Conservation (phyloP, 2,888 invertebrate genomes). For the Ophion ventricosus region DNA sequence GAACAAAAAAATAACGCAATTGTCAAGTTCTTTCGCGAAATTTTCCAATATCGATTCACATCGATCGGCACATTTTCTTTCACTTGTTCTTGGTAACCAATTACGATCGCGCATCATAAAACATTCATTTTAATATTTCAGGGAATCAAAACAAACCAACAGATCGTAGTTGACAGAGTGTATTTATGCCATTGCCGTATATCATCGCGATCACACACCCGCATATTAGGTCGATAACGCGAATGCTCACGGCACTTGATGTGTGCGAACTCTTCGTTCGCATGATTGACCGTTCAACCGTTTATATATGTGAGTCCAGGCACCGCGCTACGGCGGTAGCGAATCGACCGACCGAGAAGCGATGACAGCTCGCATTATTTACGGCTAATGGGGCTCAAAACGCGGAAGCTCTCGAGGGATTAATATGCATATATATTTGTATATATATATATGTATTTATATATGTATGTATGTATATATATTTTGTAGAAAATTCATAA, state of each 20-base stretch:
- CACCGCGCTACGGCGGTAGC: conserved; percentile 16
- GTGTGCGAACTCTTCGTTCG: conserved; percentile 68
- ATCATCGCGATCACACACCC: conserved; percentile 48
- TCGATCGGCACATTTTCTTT: background rate
- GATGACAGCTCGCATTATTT: conserved; percentile 77
- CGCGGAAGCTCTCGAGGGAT: conserved; percentile 74
- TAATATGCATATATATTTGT: background rate
- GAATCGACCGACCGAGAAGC: conserved; percentile 60
- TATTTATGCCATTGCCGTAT: conserved; percentile 46
- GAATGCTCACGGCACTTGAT: conserved; percentile 13
- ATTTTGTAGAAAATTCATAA: background rate
- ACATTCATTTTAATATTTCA: conserved; percentile 17
- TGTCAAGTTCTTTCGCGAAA: background rate
- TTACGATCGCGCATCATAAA: background rate
- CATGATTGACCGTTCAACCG: conserved; percentile 78
- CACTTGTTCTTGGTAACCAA: background rate
- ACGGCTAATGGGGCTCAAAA: conserved; percentile 79
- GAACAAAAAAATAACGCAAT: background rate
- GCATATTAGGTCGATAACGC: conserved; percentile 51
- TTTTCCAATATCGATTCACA: background rate
- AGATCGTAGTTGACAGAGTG: conserved; percentile 35
- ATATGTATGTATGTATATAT: background rate
- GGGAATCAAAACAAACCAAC: conserved; percentile 41
- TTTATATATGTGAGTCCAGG: conserved; percentile 66
- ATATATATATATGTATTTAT: background rate